Percentiles rank a stretch among this genome's conserved stretches.
Evolutionary conservation across 2,888 invertebrate species (phyloP).

Genomic region (Therioaphis trifolii): DNA sequence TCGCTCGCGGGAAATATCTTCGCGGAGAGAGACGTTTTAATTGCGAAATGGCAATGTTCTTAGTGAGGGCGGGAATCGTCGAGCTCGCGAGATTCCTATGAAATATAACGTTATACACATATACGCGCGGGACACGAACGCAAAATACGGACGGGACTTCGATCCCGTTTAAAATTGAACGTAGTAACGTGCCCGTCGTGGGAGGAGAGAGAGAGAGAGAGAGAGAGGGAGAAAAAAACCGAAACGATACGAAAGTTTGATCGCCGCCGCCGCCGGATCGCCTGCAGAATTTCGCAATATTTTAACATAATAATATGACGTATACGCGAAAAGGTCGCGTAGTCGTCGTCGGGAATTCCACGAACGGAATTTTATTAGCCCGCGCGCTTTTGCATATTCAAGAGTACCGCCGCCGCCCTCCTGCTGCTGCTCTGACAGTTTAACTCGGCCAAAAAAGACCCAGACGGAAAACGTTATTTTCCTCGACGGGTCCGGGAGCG

Average conservation of each 20-base stretch:
- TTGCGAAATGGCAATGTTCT: neutral
- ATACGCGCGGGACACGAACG: no score
- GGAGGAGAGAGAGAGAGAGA: no score
- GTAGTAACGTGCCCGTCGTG: neutral
- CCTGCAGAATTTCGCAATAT: constrained; percentile 22
- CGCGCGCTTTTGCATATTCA: constrained; percentile 23
- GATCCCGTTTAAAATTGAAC: neutral
- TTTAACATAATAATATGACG: no score
- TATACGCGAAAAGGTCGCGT: neutral
- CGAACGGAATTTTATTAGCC: constrained; percentile 21
- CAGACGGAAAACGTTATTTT: constrained; percentile 16
- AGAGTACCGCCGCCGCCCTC: neutral
- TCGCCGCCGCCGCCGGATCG: no score
- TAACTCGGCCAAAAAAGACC: neutral
- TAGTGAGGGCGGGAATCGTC: neutral
- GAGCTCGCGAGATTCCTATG: no score
- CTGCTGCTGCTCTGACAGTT: neutral
- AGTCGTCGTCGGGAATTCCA: neutral
- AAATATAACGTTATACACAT: no score
- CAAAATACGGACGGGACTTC: neutral
- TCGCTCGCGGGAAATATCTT: neutral
- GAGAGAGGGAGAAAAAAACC: no score
- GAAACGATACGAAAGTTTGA: constrained; percentile 7
- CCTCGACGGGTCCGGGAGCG: neutral
- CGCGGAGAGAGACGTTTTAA: neutral